Evolutionary conservation across 1,140 invertebrate genomes (phyloP), one percentile per base, ranked within the genome.

Genomic region (Argopecten irradians): DNA sequence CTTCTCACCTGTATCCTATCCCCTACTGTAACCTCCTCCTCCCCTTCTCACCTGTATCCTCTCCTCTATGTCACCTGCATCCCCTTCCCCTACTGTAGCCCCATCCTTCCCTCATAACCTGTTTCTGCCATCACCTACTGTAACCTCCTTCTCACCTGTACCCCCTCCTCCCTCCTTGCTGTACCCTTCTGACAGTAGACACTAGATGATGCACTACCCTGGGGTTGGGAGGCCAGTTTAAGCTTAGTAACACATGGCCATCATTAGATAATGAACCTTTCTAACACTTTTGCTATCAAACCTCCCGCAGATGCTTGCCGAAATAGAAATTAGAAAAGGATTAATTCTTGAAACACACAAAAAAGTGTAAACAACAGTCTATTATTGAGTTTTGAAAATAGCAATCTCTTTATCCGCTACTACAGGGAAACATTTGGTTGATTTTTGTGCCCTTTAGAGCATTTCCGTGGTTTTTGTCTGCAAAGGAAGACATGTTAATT

Each of bases 61-160:
- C 84, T 1, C 82, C 86, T 33, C 46, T n/a, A n/a, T n/a, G n/a
- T n/a, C 55, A 55, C 82, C 22, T 83, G n/a, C 43, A 83, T 87
- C 36, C 36, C 36, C 36, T 13, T 39, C 36, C 36, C 36, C 36
- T 8, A 5, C 36, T 39, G 36, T 39, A 13, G 5, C 36, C 36
- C 36, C 36, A 5, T 39, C 36, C 36, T n/a, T n/a, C n/a, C n/a
- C n/a, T n/a, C n/a, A n/a, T n/a, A n/a, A n/a, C n/a, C n/a, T n/a
- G n/a, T n/a, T n/a, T n/a, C n/a, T n/a, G n/a, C n/a, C n/a, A n/a
- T n/a, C n/a, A n/a, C 36, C 36, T 8, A 5, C 36, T 39, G 36
- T 39, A 13, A 8, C 36, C 36, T 13, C 36, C 36, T 39, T 13
- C 36, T 13, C 36, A n/a, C 55, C 55, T 28, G 22, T 71, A n/a